Conservation (phyloP, 2,113 vertebrate genomes). For the Sander lucioperca region DNA sequence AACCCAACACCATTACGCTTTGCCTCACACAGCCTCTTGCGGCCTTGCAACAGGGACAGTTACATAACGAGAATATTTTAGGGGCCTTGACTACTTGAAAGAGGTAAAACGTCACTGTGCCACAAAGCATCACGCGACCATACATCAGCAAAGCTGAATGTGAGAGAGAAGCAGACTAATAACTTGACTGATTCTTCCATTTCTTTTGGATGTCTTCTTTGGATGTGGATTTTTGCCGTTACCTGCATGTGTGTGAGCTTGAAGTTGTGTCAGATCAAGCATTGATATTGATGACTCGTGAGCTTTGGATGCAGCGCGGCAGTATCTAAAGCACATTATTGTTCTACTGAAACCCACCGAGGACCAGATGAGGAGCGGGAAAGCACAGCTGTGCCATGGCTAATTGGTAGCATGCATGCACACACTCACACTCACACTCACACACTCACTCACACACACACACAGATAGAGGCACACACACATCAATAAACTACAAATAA, state of each 20-base stretch:
- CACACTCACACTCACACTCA: neutral
- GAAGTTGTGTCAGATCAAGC: conserved; percentile 21
- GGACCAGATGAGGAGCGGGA: conserved; percentile 58
- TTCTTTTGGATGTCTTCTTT: conserved; percentile 21
- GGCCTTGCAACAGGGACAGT: conserved; percentile 72
- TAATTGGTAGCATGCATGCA: conserved; percentile 51
- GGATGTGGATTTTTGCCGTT: no score
- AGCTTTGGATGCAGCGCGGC: conserved; percentile 40
- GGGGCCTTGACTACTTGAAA: conserved; percentile 74
- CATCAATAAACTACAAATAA: conserved; percentile 2
- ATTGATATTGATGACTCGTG: conserved; percentile 68
- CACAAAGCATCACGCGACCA: conserved; percentile 63
- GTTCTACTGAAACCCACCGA: conserved; percentile 66
- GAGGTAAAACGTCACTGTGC: conserved; percentile 67
- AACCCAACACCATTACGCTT: conserved; percentile 46
- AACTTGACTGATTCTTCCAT: conserved; percentile 34
- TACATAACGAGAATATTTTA: conserved; percentile 81
- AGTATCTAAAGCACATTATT: conserved; percentile 66
- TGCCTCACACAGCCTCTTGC: conserved; percentile 61
- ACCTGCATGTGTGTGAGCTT: conserved; percentile 19
- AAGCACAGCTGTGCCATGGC: conserved; percentile 71
- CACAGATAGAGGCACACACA: conserved; percentile 6
- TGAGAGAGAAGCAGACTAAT: conserved; percentile 37
- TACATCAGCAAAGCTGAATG: conserved; percentile 39
- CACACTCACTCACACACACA: neutral